These are phyloP conservation scores for Himalopsyche japonica DNA, from an alignment of 2,888 invertebrate genomes.

Conservation along the genomic window DNA sequence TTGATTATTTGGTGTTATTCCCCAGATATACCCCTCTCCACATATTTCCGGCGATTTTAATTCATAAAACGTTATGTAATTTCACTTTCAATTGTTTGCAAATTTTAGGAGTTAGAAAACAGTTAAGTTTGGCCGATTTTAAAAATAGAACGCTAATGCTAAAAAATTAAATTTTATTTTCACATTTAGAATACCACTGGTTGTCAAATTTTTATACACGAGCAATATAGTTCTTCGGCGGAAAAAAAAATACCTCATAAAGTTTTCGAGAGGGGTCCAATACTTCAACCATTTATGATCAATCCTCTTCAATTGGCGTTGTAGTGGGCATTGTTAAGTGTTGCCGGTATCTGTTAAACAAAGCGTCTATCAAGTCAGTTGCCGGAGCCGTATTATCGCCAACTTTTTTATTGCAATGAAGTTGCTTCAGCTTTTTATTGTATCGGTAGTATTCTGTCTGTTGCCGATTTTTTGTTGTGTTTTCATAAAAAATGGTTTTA, in stretches of 20 bases:
- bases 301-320: not conserved
- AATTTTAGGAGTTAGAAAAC: too few relatives aligned
- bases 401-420: not conserved
- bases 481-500: not conserved
- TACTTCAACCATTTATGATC: not conserved
- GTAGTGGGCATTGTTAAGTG: not conserved
- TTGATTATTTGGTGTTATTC: too few relatives aligned
- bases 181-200: not conserved
- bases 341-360: not conserved
- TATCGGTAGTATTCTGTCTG: not conserved
- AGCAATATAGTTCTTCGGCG: too few relatives aligned
- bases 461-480: not conserved
- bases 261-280: not conserved
- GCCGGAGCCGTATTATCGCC: not conserved
- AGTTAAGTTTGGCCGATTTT: too few relatives aligned
- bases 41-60: too few relatives aligned
- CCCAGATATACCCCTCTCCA: too few relatives aligned
- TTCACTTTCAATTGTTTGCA: too few relatives aligned
- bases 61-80: too few relatives aligned
- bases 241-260: not conserved
- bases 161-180: not conserved
- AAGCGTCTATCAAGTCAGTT: not conserved
- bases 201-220: too few relatives aligned
- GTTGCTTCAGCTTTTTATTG: not conserved
- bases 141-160: too few relatives aligned